Base-by-base conservation (phyloP, 2,888 invertebrate genomes). In the Netelia fuscicornis region DNA sequence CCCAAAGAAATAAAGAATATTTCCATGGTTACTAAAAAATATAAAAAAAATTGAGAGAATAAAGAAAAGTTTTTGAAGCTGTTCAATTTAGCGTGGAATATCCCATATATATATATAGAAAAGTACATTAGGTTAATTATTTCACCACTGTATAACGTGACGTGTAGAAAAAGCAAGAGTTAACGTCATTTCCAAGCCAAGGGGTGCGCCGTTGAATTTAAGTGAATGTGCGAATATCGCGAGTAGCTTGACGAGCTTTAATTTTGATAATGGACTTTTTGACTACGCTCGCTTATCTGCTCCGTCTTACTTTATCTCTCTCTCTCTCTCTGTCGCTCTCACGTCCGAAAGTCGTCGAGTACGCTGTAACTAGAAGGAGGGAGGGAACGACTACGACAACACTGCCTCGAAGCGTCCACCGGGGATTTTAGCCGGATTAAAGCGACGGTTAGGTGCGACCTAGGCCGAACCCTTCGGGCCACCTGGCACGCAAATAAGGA, bases 221-320 rank as follows among this genome's bases (percentile, higher is more conserved):
- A 81, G 84, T 81, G 81, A 85, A 85, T 81, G 75, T 58, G 23
- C 70, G 75, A 79, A 85, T 81, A 81, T 78, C 84, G 78, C 64
- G 74, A 74, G 70, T 72, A 52, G 44, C 84, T 70, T 74, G 84
- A 81, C 79, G 82, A 84, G 86, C 87, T 87, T 89, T 89, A 90
- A 90, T 90, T 89, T 86, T 75, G 88, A 87, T 90, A 90, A 91
- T 89, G 91, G 90, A 89, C 86, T 88, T 86, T 87, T 87, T 86
- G 87, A 85, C 85, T 83, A 58, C 54, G 62, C 30, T 10, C 11
- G 48, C 11, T 10, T 13, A 13, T 13, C 48, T 48, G 5, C 48
- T 48, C 48, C 2, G 11, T 48, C 48, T 48, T 13, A 10, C 48
- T 48, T 9, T 8, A 5, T 48, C 48, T 48, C 48, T 48, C 13